Conservation (phyloP, 2,797 vertebrate species). For the Hydrophis major region DNA sequence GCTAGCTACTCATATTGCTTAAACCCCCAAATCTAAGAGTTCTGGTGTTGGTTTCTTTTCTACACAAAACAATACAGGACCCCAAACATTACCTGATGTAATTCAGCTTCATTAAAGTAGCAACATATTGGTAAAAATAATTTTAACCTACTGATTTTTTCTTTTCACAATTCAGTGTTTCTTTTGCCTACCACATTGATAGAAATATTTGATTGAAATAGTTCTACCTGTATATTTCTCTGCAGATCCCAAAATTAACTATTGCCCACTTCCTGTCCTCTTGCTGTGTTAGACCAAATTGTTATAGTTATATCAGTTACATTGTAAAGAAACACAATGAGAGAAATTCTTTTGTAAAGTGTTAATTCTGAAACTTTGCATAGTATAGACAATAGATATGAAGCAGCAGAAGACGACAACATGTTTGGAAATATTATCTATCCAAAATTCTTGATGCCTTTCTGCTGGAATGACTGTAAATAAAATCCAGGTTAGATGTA, state of each 20-base stretch:
- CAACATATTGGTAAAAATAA: not conserved
- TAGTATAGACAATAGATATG: conserved; percentile 50
- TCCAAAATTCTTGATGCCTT: conserved; percentile 62
- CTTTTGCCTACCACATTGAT: conserved; percentile 5
- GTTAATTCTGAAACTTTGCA: conserved; percentile 27
- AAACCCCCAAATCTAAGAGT: not conserved
- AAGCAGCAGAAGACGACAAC: conserved; percentile 46
- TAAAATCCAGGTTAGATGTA: conserved; percentile 65
- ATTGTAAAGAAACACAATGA: not conserved
- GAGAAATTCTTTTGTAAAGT: conserved; percentile 34
- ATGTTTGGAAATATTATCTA: conserved; percentile 65
- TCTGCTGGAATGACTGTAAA: conserved; percentile 63
- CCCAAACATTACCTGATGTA: not conserved
- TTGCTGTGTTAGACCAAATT: conserved; percentile 22
- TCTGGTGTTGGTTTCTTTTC: not conserved
- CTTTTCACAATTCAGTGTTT: conserved; percentile 5
- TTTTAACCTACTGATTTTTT: not conserved
- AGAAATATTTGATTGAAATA: conserved; percentile 20
- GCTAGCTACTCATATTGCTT: not conserved
- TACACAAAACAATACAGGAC: not conserved
- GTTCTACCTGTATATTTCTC: conserved; percentile 13
- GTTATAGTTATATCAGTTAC: conserved; percentile 39
- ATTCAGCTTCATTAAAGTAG: not conserved
- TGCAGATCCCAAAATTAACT: not conserved
- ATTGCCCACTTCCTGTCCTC: conserved; percentile 2